Conservation (phyloP, 2,888 invertebrate species). For the Disparrhopalites patrizii region DNA sequence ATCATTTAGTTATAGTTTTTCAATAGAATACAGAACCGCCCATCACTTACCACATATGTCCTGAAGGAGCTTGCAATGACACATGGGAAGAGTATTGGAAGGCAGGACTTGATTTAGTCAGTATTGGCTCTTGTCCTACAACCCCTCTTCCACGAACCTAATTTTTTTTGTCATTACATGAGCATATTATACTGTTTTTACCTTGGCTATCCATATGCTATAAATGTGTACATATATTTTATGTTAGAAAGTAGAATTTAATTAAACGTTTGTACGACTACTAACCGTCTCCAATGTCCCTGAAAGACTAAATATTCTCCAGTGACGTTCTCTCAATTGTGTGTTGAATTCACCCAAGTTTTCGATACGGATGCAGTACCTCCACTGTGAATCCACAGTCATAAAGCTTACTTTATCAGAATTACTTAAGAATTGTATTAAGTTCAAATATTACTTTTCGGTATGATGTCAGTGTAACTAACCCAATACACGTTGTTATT, state of each 20-base stretch:
- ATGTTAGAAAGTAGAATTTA: too few species aligned
- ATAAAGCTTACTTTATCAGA: background rate
- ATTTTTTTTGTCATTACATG: background rate
- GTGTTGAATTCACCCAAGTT: conserved; percentile 85
- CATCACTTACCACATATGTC: conserved; percentile 67
- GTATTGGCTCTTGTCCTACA: conserved; percentile 94
- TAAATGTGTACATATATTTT: too few species aligned
- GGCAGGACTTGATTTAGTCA: conserved; percentile 81
- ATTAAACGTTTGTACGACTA: too few species aligned
- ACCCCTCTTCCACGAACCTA: conserved; percentile 82
- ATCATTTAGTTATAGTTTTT: too few species aligned
- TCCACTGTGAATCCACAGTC: conserved; percentile 66
- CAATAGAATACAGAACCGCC: too few species aligned
- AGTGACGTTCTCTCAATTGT: conserved; percentile 92
- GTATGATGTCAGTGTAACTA: conserved; percentile 46
- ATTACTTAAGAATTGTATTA: conserved; percentile 16
- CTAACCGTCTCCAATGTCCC: conserved; percentile 86
- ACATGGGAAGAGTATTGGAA: conserved; percentile 99
- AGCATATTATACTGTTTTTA: background rate
- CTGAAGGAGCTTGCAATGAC: conserved; percentile 92
- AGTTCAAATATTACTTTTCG: background rate
- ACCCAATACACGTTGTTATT: conserved; percentile 91
- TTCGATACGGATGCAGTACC: conserved; percentile 94
- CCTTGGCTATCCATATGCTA: too few species aligned
- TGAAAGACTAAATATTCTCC: conserved; percentile 93